Evolutionary conservation across 2,797 vertebrate genomes (phyloP).

Genomic region (Pseudotriccus pelzelni): DNA sequence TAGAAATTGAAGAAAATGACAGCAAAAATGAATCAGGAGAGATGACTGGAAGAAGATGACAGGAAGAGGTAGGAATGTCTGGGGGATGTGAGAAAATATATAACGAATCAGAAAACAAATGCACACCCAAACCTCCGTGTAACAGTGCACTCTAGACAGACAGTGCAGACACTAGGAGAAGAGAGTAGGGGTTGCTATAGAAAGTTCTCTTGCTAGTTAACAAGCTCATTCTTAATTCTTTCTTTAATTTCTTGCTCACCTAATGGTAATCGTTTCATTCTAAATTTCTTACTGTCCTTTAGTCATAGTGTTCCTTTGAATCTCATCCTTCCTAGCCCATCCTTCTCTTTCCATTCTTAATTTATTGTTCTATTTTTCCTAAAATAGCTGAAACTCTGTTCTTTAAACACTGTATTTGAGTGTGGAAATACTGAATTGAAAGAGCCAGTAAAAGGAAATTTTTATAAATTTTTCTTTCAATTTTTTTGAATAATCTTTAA

Average conservation of each 20-base stretch:
- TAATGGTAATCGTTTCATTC: neutral
- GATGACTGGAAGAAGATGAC: neutral
- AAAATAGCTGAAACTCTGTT: neutral
- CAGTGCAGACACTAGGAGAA: neutral
- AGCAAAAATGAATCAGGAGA: neutral
- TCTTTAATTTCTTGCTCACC: neutral
- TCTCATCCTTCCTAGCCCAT: neutral
- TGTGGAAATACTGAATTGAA: neutral
- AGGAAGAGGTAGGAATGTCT: neutral
- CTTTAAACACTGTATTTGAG: neutral
- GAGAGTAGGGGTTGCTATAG: neutral
- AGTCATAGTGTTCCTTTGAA: neutral
- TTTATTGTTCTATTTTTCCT: neutral
- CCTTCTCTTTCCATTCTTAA: neutral
- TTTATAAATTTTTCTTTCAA: neutral
- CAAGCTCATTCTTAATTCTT: neutral
- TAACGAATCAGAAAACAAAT: neutral
- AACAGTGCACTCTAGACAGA: neutral
- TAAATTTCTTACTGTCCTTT: neutral
- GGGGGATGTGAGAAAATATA: neutral
- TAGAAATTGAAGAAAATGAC: neutral
- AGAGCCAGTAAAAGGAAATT: neutral
- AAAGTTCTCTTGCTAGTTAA: neutral
- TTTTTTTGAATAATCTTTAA: neutral
- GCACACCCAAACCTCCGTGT: neutral